A percentile compares a stretch with the other conserved stretches of the same genome.
phyloP scores from a whole-genome alignment of 2,888 invertebrate genomes.

The Hofmannophila pseudospretella region DNA sequence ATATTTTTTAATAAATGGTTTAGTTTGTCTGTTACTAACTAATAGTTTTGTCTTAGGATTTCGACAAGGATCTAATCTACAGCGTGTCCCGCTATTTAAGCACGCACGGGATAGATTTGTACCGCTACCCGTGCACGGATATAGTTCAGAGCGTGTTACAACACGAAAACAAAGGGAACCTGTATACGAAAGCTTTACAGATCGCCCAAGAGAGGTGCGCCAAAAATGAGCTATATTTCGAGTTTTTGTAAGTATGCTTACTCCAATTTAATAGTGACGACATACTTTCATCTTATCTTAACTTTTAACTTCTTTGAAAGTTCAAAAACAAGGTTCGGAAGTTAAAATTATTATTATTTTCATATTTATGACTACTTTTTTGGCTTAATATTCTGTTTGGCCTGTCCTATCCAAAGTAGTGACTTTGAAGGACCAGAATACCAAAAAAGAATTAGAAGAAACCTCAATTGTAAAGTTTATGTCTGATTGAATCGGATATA shows the following conservation, averaged over 20 bases:
- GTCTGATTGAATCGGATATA: too few species aligned
- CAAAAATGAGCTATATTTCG: slow-evolving; percentile 78
- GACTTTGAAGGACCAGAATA: too few species aligned
- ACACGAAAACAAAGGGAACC: slow-evolving; percentile 75
- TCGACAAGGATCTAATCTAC: slow-evolving; percentile 58
- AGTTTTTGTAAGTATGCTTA: slow-evolving; percentile 76
- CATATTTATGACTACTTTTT: too few species aligned
- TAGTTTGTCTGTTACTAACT: too few species aligned
- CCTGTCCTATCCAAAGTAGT: too few species aligned
- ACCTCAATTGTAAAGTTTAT: too few species aligned
- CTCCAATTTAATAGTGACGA: not conserved
- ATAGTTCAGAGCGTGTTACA: slow-evolving; percentile 84
- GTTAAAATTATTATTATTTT: too few species aligned
- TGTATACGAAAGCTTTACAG: slow-evolving; percentile 75
- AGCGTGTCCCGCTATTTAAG: slow-evolving; percentile 80
- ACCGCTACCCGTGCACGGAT: slow-evolving; percentile 79
- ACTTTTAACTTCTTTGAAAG: not conserved
- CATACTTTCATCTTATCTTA: not conserved
- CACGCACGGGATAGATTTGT: slow-evolving; percentile 79
- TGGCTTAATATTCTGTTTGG: too few species aligned
- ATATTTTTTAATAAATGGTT: too few species aligned
- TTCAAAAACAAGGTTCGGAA: too few species aligned
- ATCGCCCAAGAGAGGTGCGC: slow-evolving; percentile 65
- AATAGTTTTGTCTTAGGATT: too few species aligned
- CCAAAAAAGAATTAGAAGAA: too few species aligned